Conservation (phyloP, 2,113 vertebrate genomes). For the Syngnathus scovelli region DNA sequence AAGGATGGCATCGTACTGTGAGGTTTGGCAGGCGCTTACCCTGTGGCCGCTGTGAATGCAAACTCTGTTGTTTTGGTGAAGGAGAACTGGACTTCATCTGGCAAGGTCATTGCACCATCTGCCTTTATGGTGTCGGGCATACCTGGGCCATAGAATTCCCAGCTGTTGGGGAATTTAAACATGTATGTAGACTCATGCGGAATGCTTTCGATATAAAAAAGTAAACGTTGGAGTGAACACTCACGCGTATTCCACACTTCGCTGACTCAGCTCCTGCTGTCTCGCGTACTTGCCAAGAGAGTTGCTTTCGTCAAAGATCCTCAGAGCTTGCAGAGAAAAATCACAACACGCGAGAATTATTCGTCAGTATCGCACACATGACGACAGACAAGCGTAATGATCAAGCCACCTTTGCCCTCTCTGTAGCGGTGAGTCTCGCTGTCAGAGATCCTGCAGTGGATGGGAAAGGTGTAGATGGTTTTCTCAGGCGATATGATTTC, state of each 20-base stretch:
- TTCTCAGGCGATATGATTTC: conserved; percentile 40
- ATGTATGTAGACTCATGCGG: background rate
- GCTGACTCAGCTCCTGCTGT: conserved; percentile 22
- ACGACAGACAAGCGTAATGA: background rate
- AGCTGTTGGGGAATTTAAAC: conserved; percentile 33
- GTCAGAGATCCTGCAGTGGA: conserved; percentile 54
- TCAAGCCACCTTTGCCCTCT: conserved; percentile 52
- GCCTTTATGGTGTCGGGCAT: conserved; percentile 39
- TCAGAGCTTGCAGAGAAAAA: conserved; percentile 29
- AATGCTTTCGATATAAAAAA: background rate
- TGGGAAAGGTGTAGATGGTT: conserved; percentile 44
- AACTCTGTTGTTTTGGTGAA: conserved; percentile 50
- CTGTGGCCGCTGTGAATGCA: conserved; percentile 4
- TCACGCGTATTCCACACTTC: conserved; percentile 33
- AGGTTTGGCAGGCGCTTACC: conserved; percentile 18
- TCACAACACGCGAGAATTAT: background rate
- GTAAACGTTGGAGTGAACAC: conserved; percentile 2
- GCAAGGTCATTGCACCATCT: conserved; percentile 11
- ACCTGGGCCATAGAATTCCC: conserved; percentile 42
- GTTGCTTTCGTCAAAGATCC: conserved; percentile 30
- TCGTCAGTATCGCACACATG: too few relatives aligned
- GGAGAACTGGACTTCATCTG: conserved; percentile 53
- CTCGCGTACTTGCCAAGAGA: conserved; percentile 11
- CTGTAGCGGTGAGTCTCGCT: conserved; percentile 30
- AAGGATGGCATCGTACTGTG: too few relatives aligned